Evolutionary conservation across 35 echinoderm and acorn worm species (phyloP).

Genomic region (Hemicentrotus pulcherrimus): DNA sequence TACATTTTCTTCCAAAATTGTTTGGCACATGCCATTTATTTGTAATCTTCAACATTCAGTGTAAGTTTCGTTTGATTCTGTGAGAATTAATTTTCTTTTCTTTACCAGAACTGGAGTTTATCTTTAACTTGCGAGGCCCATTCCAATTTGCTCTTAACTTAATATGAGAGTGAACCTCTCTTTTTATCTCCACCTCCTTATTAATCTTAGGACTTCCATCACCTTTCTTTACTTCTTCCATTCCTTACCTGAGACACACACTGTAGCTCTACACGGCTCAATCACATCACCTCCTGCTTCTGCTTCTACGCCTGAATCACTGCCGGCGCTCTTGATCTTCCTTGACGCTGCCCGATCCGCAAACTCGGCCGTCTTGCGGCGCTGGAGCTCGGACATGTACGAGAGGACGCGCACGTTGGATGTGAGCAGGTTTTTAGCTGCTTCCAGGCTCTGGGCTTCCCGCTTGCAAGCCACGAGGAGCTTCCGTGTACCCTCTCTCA

Average conservation of each 20-base stretch:
- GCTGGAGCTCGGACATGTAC: constrained; percentile 94
- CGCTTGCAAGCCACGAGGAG: constrained; percentile 93
- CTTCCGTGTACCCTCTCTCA: constrained; percentile 92
- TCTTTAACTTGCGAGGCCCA: no score
- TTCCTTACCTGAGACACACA: constrained; percentile 74
- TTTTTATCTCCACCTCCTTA: background rate
- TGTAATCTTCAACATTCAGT: no score
- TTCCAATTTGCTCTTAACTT: no score
- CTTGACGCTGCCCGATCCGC: constrained; percentile 56
- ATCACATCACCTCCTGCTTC: background rate
- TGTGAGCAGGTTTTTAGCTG: constrained; percentile 83
- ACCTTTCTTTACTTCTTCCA: background rate
- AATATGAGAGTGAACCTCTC: no score
- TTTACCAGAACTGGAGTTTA: no score
- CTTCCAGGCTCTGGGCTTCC: constrained; percentile 84
- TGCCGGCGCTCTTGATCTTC: constrained; percentile 45
- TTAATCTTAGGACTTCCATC: background rate
- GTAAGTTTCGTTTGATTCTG: no score
- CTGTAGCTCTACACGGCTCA: constrained; percentile 77
- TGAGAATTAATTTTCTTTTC: no score
- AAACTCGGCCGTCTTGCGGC: constrained; percentile 84
- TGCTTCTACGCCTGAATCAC: constrained; percentile 33
- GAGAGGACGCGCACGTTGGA: constrained; percentile 88
- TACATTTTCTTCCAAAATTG: no score
- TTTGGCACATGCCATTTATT: no score